Percentiles rank a stretch among this genome's conserved stretches.
Evolutionary conservation across 2,113 vertebrate species (phyloP).

Genomic region (Proteles cristata): DNA sequence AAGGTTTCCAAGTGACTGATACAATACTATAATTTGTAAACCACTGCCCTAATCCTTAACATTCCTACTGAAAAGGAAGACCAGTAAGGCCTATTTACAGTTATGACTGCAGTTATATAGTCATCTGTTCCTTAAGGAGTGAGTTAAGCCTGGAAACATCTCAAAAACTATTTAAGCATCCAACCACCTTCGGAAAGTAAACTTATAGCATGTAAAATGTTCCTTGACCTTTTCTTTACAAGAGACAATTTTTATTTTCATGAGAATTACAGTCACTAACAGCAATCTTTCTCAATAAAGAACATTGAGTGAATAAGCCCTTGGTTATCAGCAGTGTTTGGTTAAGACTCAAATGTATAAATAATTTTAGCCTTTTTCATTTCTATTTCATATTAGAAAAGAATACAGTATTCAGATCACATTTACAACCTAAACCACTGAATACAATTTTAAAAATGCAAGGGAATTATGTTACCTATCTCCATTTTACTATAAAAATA

Average conservation of each 20-base stretch:
- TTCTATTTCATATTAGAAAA: slow-evolving; percentile 46
- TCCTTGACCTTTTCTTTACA: slow-evolving; percentile 41
- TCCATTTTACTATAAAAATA: not conserved
- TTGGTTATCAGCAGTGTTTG: slow-evolving; percentile 27
- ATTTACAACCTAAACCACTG: not conserved
- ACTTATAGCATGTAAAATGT: slow-evolving; percentile 7
- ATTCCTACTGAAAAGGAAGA: not conserved
- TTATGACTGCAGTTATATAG: not conserved
- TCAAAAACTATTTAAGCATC: slow-evolving; percentile 8
- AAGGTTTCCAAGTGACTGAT: slow-evolving; percentile 46
- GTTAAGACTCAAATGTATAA: slow-evolving; percentile 30
- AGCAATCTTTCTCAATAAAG: slow-evolving; percentile 3
- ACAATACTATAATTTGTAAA: slow-evolving; percentile 10
- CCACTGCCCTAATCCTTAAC: not conserved
- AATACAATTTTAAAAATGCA: not conserved
- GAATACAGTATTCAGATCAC: slow-evolving; percentile 49
- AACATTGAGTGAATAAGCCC: not conserved
- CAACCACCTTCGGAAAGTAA: slow-evolving; percentile 12
- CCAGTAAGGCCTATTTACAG: not conserved
- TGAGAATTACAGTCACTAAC: slow-evolving; percentile 8
- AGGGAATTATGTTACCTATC: not conserved
- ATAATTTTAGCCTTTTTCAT: not conserved
- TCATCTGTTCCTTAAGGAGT: slow-evolving; percentile 58
- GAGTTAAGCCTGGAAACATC: slow-evolving; percentile 64
- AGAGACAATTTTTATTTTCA: slow-evolving; percentile 50